phyloP scores from a whole-genome alignment of 2,797 vertebrate species.

The Muscicapa comitata region DNA sequence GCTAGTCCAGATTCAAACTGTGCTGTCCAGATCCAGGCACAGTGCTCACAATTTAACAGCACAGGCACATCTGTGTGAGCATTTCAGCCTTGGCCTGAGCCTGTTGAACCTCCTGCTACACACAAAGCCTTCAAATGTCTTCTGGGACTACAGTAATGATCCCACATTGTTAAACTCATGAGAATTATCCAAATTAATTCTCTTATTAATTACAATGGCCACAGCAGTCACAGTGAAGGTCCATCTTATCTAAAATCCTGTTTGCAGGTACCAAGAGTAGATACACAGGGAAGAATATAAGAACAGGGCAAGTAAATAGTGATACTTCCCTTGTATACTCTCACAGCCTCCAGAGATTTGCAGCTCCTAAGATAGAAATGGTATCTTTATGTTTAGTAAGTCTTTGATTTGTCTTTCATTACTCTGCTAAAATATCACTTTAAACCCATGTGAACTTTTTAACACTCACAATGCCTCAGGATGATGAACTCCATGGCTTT shows the following conservation, averaged over 20 bases:
- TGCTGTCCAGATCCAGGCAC: not conserved
- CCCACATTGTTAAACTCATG: not conserved
- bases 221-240: not conserved
- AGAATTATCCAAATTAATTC: not conserved
- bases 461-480: not conserved
- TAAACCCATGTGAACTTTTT: not conserved
- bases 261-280: not conserved
- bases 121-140: not conserved
- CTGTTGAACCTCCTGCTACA: not conserved
- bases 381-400: slow-evolving; percentile 58
- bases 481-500: not conserved
- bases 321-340: slow-evolving; percentile 60
- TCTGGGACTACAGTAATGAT: not conserved
- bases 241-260: not conserved
- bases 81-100: not conserved
- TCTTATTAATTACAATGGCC: not conserved
- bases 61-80: not conserved
- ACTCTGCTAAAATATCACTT: not conserved
- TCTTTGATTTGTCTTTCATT: slow-evolving; percentile 13
- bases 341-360: slow-evolving; percentile 66
- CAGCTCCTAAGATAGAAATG: slow-evolving; percentile 66
- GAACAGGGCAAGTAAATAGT: slow-evolving; percentile 40
- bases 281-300: not conserved
- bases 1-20: not conserved
- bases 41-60: not conserved